Evolutionary conservation across 2,113 vertebrate genomes (phyloP).

Genomic region (Stegastes partitus): DNA sequence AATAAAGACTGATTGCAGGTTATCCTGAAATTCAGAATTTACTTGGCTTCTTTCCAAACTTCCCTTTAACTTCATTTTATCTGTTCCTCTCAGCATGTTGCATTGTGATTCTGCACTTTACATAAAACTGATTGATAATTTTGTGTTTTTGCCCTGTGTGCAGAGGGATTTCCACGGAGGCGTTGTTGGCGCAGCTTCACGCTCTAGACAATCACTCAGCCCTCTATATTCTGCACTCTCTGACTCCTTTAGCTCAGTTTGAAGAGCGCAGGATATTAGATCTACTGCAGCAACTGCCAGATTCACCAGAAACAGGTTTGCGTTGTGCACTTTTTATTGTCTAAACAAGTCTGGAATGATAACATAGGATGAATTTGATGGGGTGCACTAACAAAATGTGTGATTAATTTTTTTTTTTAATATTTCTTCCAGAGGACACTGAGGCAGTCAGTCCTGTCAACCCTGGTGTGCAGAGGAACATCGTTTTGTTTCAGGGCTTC

Average conservation of each 20-base stretch:
- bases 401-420: not conserved
- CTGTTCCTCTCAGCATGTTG: too few relatives aligned
- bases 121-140: not conserved
- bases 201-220: slow-evolving; percentile 92
- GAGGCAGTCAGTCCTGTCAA: slow-evolving; percentile 48
- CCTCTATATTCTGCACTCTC: slow-evolving; percentile 91
- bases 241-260: slow-evolving; percentile 90
- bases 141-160: not conserved
- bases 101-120: too few relatives aligned
- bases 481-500: slow-evolving; percentile 91
- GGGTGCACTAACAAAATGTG: too few relatives aligned
- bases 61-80: too few relatives aligned
- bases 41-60: too few relatives aligned
- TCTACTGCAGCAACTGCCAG: slow-evolving; percentile 88
- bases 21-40: too few relatives aligned
- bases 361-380: not conserved
- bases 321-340: not conserved
- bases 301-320: slow-evolving; percentile 54
- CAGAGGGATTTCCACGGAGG: slow-evolving; percentile 85
- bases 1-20: too few relatives aligned
- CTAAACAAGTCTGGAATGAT: not conserved
- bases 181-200: slow-evolving; percentile 90
- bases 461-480: slow-evolving; percentile 83
- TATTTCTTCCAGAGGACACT: slow-evolving; percentile 56
- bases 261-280: slow-evolving; percentile 90